Evolutionary conservation across 2,113 vertebrate genomes (phyloP).

Genomic region (Prunella fulvescens): DNA sequence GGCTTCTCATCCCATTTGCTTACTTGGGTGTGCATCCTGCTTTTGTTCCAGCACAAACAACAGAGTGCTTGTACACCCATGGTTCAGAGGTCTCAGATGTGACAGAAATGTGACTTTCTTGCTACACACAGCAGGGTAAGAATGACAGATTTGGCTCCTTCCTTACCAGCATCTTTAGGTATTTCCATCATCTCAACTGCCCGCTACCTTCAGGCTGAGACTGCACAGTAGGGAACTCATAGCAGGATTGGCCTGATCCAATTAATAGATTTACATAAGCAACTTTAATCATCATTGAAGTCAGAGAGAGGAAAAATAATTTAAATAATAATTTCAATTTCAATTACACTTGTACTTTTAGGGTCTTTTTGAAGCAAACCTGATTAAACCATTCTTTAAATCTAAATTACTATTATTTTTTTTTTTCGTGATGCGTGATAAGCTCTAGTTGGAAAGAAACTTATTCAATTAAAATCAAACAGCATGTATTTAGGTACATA

Average conservation of each 20-base stretch:
- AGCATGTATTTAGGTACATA: background rate
- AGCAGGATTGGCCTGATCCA: background rate
- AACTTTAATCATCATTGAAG: background rate
- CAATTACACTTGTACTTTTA: background rate
- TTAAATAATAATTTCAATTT: background rate
- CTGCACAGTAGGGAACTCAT: background rate
- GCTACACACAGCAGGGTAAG: background rate
- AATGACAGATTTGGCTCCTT: background rate
- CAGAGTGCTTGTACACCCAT: background rate
- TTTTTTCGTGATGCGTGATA: background rate
- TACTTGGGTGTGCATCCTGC: background rate
- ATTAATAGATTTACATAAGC: background rate
- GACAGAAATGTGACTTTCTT: background rate
- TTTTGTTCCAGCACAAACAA: background rate
- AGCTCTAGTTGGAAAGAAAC: background rate
- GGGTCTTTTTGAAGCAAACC: background rate
- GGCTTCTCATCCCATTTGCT: background rate
- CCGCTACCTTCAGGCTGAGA: background rate
- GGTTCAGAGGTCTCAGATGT: background rate
- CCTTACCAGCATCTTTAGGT: background rate
- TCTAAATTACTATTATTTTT: background rate
- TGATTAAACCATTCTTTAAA: slow-evolving; percentile 8
- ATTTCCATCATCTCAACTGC: background rate
- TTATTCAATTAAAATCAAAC: slow-evolving; percentile 28
- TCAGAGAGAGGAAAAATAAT: background rate